A percentile compares a stretch with the other conserved stretches of the same genome.
These are phyloP conservation scores for Holothuria leucospilota DNA, from an alignment of 53 echinoderm and acorn worm species.

Conservation along the genomic window DNA sequence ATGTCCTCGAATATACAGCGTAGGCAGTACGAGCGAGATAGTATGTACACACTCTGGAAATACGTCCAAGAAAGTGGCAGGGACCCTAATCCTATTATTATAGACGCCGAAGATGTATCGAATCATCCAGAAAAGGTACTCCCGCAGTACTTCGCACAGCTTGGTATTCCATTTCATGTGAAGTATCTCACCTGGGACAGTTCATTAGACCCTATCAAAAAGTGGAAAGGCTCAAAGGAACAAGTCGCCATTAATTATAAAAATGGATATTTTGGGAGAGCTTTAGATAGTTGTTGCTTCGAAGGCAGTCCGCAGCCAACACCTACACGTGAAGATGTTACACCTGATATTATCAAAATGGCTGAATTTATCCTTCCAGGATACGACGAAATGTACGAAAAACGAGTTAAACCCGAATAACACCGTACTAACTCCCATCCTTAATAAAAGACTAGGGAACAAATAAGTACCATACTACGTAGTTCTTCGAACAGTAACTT, in stretches of 20 bases:
- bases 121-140: conserved; percentile 20
- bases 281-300: conserved; percentile 25
- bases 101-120: conserved; percentile 29
- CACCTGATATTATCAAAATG: conserved; percentile 18
- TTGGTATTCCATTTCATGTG: conserved; percentile 31
- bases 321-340: not conserved
- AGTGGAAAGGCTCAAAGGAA: conserved; percentile 19
- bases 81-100: conserved; percentile 6
- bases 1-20: not conserved
- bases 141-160: not conserved
- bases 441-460: too few relatives aligned
- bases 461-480: too few relatives aligned
- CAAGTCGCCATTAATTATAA: not conserved
- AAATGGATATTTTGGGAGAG: conserved; percentile 10
- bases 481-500: too few relatives aligned
- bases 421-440: too few relatives aligned
- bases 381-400: conserved; percentile 26
- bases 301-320: not conserved
- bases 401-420: conserved; percentile 14
- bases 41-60: conserved; percentile 5
- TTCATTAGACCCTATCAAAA: not conserved
- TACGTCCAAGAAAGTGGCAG: conserved; percentile 1
- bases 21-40: not conserved
- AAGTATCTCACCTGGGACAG: conserved; percentile 19
- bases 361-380: not conserved